Base-by-base conservation (phyloP, 2,888 invertebrate genomes). In the Pyrocoelia pectoralis region DNA sequence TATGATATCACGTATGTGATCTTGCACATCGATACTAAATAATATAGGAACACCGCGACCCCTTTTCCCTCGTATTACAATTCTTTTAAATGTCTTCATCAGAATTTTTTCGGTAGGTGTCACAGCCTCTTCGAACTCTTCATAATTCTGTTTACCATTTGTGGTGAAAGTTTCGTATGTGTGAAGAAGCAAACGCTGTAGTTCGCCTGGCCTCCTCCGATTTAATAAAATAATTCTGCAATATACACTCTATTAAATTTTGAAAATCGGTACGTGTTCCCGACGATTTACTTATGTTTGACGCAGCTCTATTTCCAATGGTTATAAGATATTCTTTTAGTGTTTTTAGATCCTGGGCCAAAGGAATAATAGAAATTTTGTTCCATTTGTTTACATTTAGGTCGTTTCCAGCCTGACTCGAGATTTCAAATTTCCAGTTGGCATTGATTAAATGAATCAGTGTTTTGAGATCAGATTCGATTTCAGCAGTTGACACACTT, bases 341-440 rank as follows among this genome's bases (percentile, higher is more conserved):
- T 19, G 55, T 2, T 55, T 69, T 67, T 8, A 69, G 14, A 33
- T 69, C 69, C 4, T 53, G 60, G 1, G 67, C 59, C 14, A 63
- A 29, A 9, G 69, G 67, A 18, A 67, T 33, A 3, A 69, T 43
- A 13, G 65, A 62, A 12, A 68, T 28, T 46, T 69, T 66, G n/a
- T 68, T 69, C 64, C 63, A 67, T 38, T 61, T 70, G 2, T 67
- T 56, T 1, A 65, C 28, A 15, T 61, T 62, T 13, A 68, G 24
- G 43, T 63, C 50, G 38, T 43, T 55, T 1, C 53, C 56, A 10
- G 65, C 65, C 28, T 64, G 54, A 19, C 5, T 46, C 0, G 65
- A 67, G 28, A 70, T 53, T 9, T 70, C 70, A 63, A 41, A 69
- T 14, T 50, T 56, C 70, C 69, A 69, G 15, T 68, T 61, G 1